Evolutionary conservation across 2,888 invertebrate genomes (phyloP).

Genomic region (Diloba caeruleocephala): DNA sequence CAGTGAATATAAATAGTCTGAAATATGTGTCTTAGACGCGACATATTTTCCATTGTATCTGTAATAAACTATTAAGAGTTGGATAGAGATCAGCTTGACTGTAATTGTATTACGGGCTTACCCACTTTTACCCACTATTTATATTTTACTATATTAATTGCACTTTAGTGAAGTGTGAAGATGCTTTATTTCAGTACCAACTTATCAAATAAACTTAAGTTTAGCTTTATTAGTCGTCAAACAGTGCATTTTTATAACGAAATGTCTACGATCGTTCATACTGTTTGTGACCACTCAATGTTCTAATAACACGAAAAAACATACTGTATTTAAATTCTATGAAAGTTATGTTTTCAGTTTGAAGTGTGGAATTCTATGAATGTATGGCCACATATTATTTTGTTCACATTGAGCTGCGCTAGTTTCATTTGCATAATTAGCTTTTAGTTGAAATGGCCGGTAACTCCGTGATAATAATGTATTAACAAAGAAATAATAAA

Average conservation of each 20-base stretch:
- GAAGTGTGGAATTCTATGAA: conserved; percentile 32
- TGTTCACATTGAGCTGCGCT: conserved; percentile 58
- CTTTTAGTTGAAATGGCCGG: conserved; percentile 74
- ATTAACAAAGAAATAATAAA: conserved; percentile 77
- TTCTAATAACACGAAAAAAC: conserved; percentile 11
- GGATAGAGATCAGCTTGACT: conserved; percentile 3
- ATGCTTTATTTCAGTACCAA: conserved; percentile 42
- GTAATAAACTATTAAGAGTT: conserved; percentile 27
- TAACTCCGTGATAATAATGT: conserved; percentile 75
- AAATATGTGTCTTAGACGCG: conserved; percentile 13
- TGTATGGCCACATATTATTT: conserved; percentile 38
- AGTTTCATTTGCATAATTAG: conserved; percentile 66
- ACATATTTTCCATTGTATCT: conserved; percentile 28
- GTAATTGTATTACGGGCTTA: background rate
- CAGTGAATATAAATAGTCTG: conserved; percentile 25
- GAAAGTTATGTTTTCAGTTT: conserved; percentile 48
- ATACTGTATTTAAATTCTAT: conserved; percentile 18
- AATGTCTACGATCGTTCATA: conserved; percentile 19
- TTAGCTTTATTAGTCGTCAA: conserved; percentile 48
- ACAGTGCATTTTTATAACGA: conserved; percentile 29
- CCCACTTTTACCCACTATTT: conserved; percentile 50
- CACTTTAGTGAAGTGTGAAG: conserved; percentile 29
- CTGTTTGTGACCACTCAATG: conserved; percentile 23
- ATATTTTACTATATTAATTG: conserved; percentile 37
- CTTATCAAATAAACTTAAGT: conserved; percentile 51